These are phyloP conservation scores for Cosmorhoe ocellata DNA, from an alignment of 2,888 invertebrate genomes.

Conservation along the genomic window DNA sequence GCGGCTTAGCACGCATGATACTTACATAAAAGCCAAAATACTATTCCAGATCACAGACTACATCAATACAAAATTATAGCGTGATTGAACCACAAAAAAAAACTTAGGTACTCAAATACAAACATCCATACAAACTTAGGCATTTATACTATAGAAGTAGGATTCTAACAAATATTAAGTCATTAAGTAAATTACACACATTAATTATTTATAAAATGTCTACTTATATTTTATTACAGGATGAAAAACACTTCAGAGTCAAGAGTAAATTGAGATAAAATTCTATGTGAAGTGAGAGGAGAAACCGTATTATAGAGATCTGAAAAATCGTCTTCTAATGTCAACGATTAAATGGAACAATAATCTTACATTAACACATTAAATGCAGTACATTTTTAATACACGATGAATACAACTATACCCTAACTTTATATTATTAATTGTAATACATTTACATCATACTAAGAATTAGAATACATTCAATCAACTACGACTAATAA, in stretches of 20 bases:
- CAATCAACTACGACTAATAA: slow-evolving; percentile 58
- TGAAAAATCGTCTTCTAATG: slow-evolving; percentile 37
- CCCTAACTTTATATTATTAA: slow-evolving; percentile 53
- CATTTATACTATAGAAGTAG: no score
- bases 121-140: no score
- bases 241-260: slow-evolving; percentile 6
- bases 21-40: no score
- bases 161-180: no score
- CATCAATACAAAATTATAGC: no score
- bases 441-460: slow-evolving; percentile 61
- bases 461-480: slow-evolving; percentile 52
- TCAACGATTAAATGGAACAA: slow-evolving; percentile 38
- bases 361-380: slow-evolving; percentile 62
- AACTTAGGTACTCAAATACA: no score
- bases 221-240: no score
- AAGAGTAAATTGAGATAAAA: slow-evolving; percentile 1
- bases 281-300: slow-evolving; percentile 19
- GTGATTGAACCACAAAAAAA: no score
- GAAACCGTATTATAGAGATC: slow-evolving; percentile 9
- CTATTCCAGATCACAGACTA: no score
- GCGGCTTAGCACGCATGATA: no score
- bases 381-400: slow-evolving; percentile 66
- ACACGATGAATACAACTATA: slow-evolving; percentile 51
- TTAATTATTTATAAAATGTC: no score
- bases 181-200: background rate